phyloP scores from a whole-genome alignment of 2,888 invertebrate genomes.

The Unio delphinus region DNA sequence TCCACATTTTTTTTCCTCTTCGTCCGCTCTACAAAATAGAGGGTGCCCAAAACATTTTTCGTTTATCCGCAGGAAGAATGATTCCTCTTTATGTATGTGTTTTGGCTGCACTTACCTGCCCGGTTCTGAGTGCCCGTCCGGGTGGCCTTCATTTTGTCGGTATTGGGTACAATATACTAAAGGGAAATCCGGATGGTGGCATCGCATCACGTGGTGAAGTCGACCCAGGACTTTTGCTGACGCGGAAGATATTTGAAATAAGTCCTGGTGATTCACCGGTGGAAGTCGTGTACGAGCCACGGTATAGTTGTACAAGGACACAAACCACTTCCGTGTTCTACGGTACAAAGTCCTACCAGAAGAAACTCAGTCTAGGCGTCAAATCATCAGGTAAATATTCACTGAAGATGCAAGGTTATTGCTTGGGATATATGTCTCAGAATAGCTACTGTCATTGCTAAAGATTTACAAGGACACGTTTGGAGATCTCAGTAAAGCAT shows the following conservation, averaged over 20 bases:
- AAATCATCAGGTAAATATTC: not conserved
- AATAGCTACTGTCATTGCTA: too few relatives aligned
- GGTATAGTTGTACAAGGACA: not conserved
- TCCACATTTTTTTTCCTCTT: too few relatives aligned
- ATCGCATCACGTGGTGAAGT: not conserved
- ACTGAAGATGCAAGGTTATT: too few relatives aligned
- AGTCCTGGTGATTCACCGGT: not conserved
- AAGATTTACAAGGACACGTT: too few relatives aligned
- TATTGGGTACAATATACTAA: conserved; percentile 1
- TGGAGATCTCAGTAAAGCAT: too few relatives aligned
- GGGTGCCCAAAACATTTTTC: too few relatives aligned
- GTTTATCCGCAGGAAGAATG: too few relatives aligned
- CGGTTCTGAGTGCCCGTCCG: too few relatives aligned
- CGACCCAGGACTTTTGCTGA: conserved; percentile 1
- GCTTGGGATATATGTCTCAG: too few relatives aligned
- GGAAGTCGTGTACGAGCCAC: conserved; percentile 1
- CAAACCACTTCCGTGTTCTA: conserved; percentile 1
- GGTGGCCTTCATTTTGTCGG: not conserved
- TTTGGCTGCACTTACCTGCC: too few relatives aligned
- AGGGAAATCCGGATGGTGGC: conserved; percentile 2
- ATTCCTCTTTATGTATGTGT: too few relatives aligned
- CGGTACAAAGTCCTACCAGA: conserved; percentile 1
- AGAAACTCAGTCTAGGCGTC: not conserved
- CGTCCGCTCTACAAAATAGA: too few relatives aligned
- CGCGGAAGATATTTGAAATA: conserved; percentile 1